These are phyloP conservation scores for Zaprionus africanus DNA, from an alignment of 1,140 invertebrate genomes.

Conservation along the genomic window DNA sequence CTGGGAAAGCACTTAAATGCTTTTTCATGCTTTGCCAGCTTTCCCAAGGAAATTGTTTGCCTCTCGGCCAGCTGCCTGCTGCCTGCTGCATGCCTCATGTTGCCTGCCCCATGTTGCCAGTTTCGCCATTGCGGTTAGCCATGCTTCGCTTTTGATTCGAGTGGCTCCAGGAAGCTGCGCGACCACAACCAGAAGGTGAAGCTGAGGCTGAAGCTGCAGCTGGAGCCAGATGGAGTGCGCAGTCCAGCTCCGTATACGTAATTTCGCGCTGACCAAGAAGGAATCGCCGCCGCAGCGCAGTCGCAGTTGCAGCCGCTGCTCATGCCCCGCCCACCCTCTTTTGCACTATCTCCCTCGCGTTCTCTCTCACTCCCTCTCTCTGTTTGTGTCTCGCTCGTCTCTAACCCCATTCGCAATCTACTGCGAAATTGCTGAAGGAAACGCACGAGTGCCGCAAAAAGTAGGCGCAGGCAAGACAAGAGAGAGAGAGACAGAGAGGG, in stretches of 20 bases:
- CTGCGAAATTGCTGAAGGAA: conserved; percentile 78
- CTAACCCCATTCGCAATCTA: conserved; percentile 67
- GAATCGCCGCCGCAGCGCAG: conserved; percentile 58
- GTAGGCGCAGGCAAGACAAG: conserved; percentile 58
- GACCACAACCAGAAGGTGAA: conserved; percentile 47
- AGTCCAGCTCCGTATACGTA: conserved; percentile 69
- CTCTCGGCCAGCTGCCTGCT: conserved; percentile 19
- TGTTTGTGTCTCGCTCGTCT: background rate
- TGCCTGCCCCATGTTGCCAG: conserved; percentile 9
- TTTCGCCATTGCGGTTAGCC: conserved; percentile 59
- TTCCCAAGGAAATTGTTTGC: conserved; percentile 75
- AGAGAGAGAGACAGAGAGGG: background rate
- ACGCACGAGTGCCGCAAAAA: conserved; percentile 69
- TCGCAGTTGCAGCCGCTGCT: conserved; percentile 2
- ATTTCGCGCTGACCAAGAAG: conserved; percentile 73
- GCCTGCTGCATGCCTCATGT: conserved; percentile 38
- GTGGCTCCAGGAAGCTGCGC: conserved; percentile 65
- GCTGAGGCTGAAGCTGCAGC: background rate
- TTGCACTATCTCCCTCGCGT: background rate
- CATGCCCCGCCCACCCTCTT: background rate
- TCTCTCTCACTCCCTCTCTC: background rate
- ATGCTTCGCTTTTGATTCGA: conserved; percentile 7
- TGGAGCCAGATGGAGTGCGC: conserved; percentile 6
- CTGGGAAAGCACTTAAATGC: conserved; percentile 81
- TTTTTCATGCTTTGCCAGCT: conserved; percentile 72